phyloP scores from a whole-genome alignment of 2,888 invertebrate species.

The Aphidius colemani region DNA sequence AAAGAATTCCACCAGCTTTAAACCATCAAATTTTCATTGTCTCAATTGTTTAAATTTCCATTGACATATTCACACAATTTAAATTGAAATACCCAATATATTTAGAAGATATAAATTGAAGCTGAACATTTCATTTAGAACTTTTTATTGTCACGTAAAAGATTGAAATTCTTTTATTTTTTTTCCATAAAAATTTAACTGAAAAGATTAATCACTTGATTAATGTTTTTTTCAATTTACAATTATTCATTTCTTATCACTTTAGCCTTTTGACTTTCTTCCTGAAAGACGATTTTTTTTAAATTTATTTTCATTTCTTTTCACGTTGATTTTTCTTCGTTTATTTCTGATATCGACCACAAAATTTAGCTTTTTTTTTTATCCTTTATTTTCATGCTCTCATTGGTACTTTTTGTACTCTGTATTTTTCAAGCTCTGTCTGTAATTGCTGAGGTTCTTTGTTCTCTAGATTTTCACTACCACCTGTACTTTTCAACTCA shows the following conservation, averaged over 20 bases:
- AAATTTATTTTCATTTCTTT: background rate
- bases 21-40: no score
- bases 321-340: background rate
- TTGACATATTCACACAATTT: no score
- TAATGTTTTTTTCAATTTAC: no score
- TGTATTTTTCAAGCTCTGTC: background rate
- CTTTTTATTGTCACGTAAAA: no score
- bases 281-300: conserved; percentile 1
- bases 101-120: no score
- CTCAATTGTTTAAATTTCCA: no score
- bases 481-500: conserved; percentile 1
- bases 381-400: background rate
- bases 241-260: conserved; percentile 8
- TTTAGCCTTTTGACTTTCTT: background rate
- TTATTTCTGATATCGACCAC: conserved; percentile 9
- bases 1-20: no score
- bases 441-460: conserved; percentile 15
- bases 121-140: no score
- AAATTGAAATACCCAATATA: no score
- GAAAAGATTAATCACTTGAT: no score
- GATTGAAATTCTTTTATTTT: no score
- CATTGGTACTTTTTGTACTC: background rate
- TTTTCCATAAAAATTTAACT: no score
- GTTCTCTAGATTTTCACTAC: conserved; percentile 14
- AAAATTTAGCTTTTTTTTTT: background rate